Evolutionary conservation across 92 coral and sea anemone genomes (phyloP), one percentile per base, ranked within the genome.

Genomic region (Zoanthus sociatus): DNA sequence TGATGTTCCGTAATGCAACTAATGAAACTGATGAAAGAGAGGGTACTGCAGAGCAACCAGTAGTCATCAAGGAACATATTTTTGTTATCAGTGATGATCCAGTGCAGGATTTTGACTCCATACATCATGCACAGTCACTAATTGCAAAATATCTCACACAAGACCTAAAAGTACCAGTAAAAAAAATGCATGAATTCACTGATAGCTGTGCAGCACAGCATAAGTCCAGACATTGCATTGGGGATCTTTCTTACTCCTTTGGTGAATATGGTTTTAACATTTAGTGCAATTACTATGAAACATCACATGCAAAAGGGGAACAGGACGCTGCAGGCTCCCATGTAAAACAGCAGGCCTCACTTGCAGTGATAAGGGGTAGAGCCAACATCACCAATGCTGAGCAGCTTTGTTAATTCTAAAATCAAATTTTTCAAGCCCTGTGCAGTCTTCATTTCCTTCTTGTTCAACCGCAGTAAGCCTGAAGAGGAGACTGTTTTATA

Each of bases 321-420:
- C 26, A 26, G 26, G 26, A 26, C 26, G 26, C 26, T 26, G 26
- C 26, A 0, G 26, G 26, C 26, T 26, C 26, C 26, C 26, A 26
- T 26, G 26, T 26, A 26, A 26, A 26, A 26, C 26, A 26, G 26
- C 88, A 88, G 32, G 83, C 77, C 77, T 15, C 51, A 12, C 90
- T 88, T 31, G 91, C 88, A 33, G 91, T 88, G 31, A 51, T 83
- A 44, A 61, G 84, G 45, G 88, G 88, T 82, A 89, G 53, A 83
- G 88, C 91, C 9, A 15, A 9, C 84, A 89, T 83, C 56, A 89
- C 79, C 68, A 89, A 89, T 60, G 91, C 77, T 76, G 76, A 66
- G 70, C 54, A 83, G 70, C 88, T 88, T 33, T 83, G 88, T 45
- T 73, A 89, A 53, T 79, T 74, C 71, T 83, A 66, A 76, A 83